Percentiles rank a stretch among this genome's conserved stretches.
Evolutionary conservation across 2,888 invertebrate species (phyloP).

Genomic region (Ferdinandea cuprea): DNA sequence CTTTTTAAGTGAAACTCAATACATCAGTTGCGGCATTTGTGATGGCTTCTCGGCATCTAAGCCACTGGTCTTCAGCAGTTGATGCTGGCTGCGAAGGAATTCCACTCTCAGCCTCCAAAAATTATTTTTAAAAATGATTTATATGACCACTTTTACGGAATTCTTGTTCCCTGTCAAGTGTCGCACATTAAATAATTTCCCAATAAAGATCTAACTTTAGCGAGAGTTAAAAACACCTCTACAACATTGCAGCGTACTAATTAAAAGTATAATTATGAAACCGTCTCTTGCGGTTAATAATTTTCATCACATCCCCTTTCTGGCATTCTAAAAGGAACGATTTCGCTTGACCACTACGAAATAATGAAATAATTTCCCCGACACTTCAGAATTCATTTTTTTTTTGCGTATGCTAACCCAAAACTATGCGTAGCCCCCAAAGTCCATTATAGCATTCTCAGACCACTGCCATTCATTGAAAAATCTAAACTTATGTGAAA

Average conservation of each 20-base stretch:
- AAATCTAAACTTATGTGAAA: constrained; percentile 68
- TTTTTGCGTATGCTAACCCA: constrained; percentile 46
- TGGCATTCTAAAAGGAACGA: no score
- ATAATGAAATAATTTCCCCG: constrained; percentile 38
- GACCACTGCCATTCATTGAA: constrained; percentile 21
- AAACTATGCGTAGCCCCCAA: constrained; percentile 51
- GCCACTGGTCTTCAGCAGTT: no score
- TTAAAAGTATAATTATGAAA: neutral
- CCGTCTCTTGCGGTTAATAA: neutral
- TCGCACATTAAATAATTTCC: neutral
- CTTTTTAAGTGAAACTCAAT: no score
- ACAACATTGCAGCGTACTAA: neutral
- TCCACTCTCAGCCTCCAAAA: no score
- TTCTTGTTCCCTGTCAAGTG: no score
- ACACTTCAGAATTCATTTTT: constrained; percentile 30
- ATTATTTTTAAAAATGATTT: no score
- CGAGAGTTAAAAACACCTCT: neutral
- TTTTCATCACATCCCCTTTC: neutral
- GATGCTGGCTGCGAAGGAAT: no score
- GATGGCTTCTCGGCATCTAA: no score
- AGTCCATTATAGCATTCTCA: constrained; percentile 53
- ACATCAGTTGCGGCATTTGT: no score
- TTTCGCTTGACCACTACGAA: neutral
- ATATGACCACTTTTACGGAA: no score
- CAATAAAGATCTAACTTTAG: neutral